Evolutionary conservation across 2,113 vertebrate species (phyloP).

Genomic region (Leiothrix lutea): DNA sequence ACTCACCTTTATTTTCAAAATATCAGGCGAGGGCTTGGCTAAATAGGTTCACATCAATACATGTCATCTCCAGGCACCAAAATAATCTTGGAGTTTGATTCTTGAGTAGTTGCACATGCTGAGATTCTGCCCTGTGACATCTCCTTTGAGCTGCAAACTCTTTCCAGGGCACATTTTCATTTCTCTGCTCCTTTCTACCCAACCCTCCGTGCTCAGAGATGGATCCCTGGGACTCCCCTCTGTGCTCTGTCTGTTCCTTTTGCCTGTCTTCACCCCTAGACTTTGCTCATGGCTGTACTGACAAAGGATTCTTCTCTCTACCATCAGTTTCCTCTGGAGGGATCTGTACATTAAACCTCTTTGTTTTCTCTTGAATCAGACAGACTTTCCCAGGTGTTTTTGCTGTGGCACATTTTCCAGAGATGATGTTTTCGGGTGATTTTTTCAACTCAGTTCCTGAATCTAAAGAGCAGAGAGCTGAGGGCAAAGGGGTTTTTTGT

Average conservation of each 20-base stretch:
- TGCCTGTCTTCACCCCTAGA: not conserved
- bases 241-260: not conserved
- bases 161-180: not conserved
- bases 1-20: not conserved
- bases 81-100: not conserved
- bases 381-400: not conserved
- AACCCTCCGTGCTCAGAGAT: not conserved
- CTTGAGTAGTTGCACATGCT: accelerated
- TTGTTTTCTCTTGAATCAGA: not conserved
- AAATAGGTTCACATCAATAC: not conserved
- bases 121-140: accelerated
- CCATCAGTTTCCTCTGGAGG: not conserved
- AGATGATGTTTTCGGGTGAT: not conserved
- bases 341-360: not conserved
- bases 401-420: not conserved
- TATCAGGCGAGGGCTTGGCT: not conserved
- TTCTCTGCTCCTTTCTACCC: not conserved
- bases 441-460: not conserved
- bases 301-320: not conserved
- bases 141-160: not conserved
- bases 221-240: not conserved
- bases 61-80: not conserved
- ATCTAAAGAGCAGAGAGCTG: not conserved
- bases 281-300: not conserved
- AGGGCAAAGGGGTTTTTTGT: too few relatives aligned